phyloP scores from a whole-genome alignment of 2,888 invertebrate genomes.

The Lydus trimaculatus region DNA sequence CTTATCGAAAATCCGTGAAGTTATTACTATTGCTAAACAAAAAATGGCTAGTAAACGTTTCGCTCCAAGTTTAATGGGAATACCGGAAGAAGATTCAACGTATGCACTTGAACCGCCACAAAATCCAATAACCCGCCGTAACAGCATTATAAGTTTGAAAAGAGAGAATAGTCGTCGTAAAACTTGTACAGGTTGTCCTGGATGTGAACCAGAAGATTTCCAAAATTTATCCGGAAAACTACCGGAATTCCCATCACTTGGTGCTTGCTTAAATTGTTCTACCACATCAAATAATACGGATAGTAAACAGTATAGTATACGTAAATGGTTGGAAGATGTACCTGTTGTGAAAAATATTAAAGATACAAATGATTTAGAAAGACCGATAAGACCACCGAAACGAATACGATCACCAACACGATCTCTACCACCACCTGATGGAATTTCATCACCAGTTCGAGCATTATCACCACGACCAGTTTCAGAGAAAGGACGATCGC shows the following conservation, averaged over 20 bases:
- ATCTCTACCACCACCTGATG: constrained; percentile 48
- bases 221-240: constrained; percentile 55
- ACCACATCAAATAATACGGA: constrained; percentile 68
- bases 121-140: constrained; percentile 61
- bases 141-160: constrained; percentile 67
- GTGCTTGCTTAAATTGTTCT: constrained; percentile 65
- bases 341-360: constrained; percentile 58
- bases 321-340: constrained; percentile 79
- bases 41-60: constrained; percentile 86
- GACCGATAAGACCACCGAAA: constrained; percentile 29
- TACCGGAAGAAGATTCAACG: constrained; percentile 79
- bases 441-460: constrained; percentile 39
- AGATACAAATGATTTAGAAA: constrained; percentile 5
- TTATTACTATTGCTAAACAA: constrained; percentile 87
- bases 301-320: constrained; percentile 76
- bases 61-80: constrained; percentile 78
- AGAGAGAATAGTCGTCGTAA: constrained; percentile 69
- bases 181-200: constrained; percentile 72
- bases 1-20: constrained; percentile 86
- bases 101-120: constrained; percentile 63
- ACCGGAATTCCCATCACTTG: constrained; percentile 54
- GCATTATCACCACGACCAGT: constrained; percentile 46
- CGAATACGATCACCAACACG: constrained; percentile 53
- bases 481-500: constrained; percentile 36
- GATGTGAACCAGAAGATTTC: constrained; percentile 64